These are phyloP conservation scores for Entomobrya multifasciata DNA, from an alignment of 2,888 invertebrate genomes.

Conservation along the genomic window DNA sequence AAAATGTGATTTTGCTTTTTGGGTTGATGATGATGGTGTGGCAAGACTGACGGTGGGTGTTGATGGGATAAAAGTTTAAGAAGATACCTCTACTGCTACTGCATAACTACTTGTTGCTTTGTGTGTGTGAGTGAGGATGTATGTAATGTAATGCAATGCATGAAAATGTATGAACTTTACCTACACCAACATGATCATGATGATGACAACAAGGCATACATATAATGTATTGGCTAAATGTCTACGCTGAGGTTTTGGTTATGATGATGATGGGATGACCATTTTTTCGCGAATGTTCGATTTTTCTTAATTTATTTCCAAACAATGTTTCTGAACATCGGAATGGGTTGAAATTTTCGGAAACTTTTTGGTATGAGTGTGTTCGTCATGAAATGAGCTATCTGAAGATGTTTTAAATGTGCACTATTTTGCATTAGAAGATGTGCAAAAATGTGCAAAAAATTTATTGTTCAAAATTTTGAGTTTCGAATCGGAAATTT, in stretches of 20 bases:
- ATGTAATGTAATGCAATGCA: background rate
- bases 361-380: background rate
- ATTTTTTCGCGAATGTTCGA: constrained; percentile 47
- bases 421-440: constrained; percentile 20
- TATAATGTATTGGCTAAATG: background rate
- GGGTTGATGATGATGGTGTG: background rate
- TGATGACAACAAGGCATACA: background rate
- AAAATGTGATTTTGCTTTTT: background rate
- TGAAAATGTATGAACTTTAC: constrained; percentile 52
- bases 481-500: constrained; percentile 45
- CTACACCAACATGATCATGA: constrained; percentile 47
- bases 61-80: background rate
- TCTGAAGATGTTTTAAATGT: constrained; percentile 5
- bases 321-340: constrained; percentile 16
- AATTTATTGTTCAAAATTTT: constrained; percentile 8
- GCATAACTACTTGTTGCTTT: too few relatives aligned
- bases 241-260: background rate
- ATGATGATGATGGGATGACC: background rate
- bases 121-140: too few relatives aligned
- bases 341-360: background rate
- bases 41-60: background rate
- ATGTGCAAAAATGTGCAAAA: constrained; percentile 37
- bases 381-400: constrained; percentile 27
- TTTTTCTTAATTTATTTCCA: constrained; percentile 2
- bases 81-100: background rate